Conservation (phyloP, 2,797 vertebrate species). For the Coranthus polyacanthus region DNA sequence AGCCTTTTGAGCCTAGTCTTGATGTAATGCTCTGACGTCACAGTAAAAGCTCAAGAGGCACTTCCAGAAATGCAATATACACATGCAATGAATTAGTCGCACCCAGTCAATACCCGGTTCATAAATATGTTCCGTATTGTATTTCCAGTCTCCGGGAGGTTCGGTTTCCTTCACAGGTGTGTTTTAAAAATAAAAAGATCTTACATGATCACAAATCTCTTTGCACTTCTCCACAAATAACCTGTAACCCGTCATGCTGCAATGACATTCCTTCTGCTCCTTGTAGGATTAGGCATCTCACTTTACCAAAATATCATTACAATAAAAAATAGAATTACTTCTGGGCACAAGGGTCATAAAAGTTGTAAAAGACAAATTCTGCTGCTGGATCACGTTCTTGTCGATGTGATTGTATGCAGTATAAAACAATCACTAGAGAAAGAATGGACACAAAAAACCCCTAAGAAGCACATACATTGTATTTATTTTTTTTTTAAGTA, state of each 20-base stretch:
- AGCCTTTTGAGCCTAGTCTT: not conserved
- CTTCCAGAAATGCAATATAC: not conserved
- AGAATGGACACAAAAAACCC: not conserved
- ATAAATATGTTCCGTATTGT: too few relatives aligned
- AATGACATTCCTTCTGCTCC: slow-evolving; percentile 20
- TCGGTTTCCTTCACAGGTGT: not conserved
- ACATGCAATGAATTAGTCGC: too few relatives aligned
- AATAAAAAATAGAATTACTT: too few relatives aligned
- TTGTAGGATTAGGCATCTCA: slow-evolving; percentile 45
- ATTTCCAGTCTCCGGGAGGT: too few relatives aligned
- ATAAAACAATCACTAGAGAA: slow-evolving; percentile 30
- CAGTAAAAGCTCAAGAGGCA: not conserved
- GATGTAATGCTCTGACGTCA: not conserved
- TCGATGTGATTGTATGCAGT: slow-evolving; percentile 2
- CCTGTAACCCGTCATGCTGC: not conserved
- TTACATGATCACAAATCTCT: not conserved
- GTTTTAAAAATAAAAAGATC: slow-evolving; percentile 3
- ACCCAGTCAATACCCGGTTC: too few relatives aligned
- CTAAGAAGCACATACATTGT: not conserved
- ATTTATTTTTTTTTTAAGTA: too few relatives aligned
- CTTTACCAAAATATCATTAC: slow-evolving; percentile 34
- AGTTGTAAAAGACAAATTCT: slow-evolving; percentile 30
- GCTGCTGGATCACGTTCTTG: slow-evolving; percentile 13
- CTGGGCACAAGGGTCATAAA: too few relatives aligned
- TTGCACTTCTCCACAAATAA: not conserved